Base-by-base conservation (phyloP, 2,888 invertebrate genomes). In the Caenorhabditis plicata region DNA sequence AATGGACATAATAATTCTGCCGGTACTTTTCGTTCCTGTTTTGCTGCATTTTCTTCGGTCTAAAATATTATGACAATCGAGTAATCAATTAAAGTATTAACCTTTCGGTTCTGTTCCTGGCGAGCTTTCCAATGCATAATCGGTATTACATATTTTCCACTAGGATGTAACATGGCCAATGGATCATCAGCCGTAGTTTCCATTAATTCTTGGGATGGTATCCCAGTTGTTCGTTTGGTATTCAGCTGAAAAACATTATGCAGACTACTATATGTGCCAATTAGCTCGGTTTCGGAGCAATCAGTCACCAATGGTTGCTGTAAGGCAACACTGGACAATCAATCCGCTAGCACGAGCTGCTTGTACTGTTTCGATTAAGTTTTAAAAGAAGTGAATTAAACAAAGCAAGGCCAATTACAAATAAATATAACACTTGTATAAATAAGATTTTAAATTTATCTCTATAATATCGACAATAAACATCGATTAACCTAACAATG, bases 1-100 rank as follows among this genome's bases (percentile, higher is more conserved):
- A 98, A 87, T 52, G 88, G 89, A 83, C 98, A 98, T 39, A 91
- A 85, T 41, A 96, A 84, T 81, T 95, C 94, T 65, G 90, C 90
- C 0, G 95, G 95, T 49, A 95, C 89, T 75, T 88, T 88, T 13
- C 57, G 61, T 25, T 56, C 53, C 11, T 17, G 15, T n/a, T 44
- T 45, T 2, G 58, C 42, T 25, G 58, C 45, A 23, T 44, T 11
- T 32, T 20, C 27, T 40, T 13, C 23, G 20, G 40, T 5, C 5
- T 40, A 13, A 17, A n/a, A 33, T 33, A 33, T 33, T 5, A 33
- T n/a, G 5, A 33, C 33, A 9, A 33, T 33, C n/a, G n/a, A n/a
- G n/a, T n/a, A n/a, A n/a, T n/a, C 13, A 13, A 27, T 9, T 27
- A 27, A 9, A 9, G 29, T 9, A 27, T 27, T 27, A 15, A 63